Evolutionary conservation across 2,888 invertebrate species (phyloP), one percentile per base, ranked within the genome.

Genomic region (Lasioglossum oenotherae): DNA sequence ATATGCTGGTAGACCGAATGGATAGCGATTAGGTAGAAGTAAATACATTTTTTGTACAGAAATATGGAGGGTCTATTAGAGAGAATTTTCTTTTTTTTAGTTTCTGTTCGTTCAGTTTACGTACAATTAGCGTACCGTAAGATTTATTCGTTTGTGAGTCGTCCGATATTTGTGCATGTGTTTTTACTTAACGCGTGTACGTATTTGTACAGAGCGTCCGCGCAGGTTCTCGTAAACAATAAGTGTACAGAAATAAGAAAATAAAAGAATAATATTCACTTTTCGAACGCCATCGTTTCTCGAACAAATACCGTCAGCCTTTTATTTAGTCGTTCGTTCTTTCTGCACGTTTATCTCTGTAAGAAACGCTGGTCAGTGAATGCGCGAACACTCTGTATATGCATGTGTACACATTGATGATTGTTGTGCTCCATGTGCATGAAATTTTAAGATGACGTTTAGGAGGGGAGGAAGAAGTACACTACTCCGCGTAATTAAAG

Each of bases 41-140:
- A 85, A 85, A 81, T 72, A 82, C 73, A 89, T 69, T 53, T 85
- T 90, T 89, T 90, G 78, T 87, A 91, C 81, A 82, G 85, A 80
- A 87, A 87, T 91, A 91, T 82, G 75, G 86, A 75, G 86, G 88
- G 83, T 91, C 81, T 89, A 84, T 89, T 53, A 35, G 64, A 60
- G 60, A 78, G 72, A 46, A 81, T 76, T 79, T 80, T 80, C 16
- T 44, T 44, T 14, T 44, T 44, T 82, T 80, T 74, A n/a, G 60
- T 78, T 57, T 83, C 16, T 57, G 64, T 78, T 74, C 74, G 60
- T 57, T 16, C 27, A 19, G 75, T 81, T 57, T 71, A 81, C 46
- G 73, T 86, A 77, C 73, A 38, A 67, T 85, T 78, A 44, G 35
- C 38, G 23, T 77, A 41, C 44, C 19, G 38, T 77, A 73, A 53